Base-by-base conservation (phyloP, 2,797 vertebrate genomes). In the Coregonus ussuriensis region DNA sequence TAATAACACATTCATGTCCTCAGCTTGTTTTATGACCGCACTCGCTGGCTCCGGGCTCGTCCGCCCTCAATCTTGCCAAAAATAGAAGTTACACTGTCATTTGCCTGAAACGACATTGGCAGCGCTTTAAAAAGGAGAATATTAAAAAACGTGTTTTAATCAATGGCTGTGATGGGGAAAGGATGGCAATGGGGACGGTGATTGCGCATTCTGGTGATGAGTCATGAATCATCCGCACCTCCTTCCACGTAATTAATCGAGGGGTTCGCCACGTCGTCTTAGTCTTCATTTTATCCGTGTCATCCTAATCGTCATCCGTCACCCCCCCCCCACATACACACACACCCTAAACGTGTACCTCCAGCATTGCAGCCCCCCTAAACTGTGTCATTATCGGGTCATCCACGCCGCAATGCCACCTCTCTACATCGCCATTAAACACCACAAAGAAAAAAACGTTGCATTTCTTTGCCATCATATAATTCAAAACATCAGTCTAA, bases 111-210 rank as follows among this genome's bases (percentile, higher is more conserved):
- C 89, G 75, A 71, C 68, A 80, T 66, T 87, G 87, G 86, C 72
- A 78, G 53, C 74, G 75, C 83, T 84, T 82, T 79, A 70, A 84
- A 83, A 87, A 75, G 77, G 82, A 74, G 83, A 82, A 79, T 72
- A 37, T 89, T 83, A 86, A 89, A 86, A 84, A 11, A 74, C 80
- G 80, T 88, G 79, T 89, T 88, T 88, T 89, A 94, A 93, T 92
- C 89, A 91, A 78, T 90, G 86, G 85, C 74, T 81, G 51, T 21
- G 66, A 41, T 4, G 78, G 80, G 82, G 82, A 68, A 78, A 81
- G 76, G 77, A 74, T 76, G 76, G 41, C 29, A 21, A 59, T 7
- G 1, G n/a, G n/a, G 18, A 59, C 5, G n/a, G 87, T 82, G 79
- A 86, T 83, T 83, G 79, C 82, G 75, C 86, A 72, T 63, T 77